phyloP scores from a whole-genome alignment of 1,140 invertebrate species.

The Brachionus calyciflorus region DNA sequence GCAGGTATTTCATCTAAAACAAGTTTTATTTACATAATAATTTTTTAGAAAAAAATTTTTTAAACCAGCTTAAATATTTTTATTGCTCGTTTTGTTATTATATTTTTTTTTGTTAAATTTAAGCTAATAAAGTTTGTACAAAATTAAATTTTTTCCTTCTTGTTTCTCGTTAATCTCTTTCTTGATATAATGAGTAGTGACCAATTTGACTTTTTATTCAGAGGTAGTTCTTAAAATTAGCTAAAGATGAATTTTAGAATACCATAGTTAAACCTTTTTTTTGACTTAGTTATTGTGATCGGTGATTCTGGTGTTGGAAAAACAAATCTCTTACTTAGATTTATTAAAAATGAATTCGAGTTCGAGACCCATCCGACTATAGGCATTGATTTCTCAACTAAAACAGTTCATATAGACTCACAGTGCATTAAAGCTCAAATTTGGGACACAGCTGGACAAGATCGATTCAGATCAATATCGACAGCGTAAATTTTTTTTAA shows the following conservation, averaged over 20 bases:
- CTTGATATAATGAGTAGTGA: too few species aligned
- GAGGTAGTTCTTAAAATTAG: not conserved
- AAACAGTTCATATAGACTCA: constrained; percentile 59
- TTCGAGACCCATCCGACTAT: constrained; percentile 99
- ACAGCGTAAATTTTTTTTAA: constrained; percentile 76
- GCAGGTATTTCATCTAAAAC: not conserved
- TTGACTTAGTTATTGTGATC: constrained; percentile 91
- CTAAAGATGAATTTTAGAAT: not conserved
- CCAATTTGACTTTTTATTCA: not conserved
- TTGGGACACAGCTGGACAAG: constrained; percentile 89
- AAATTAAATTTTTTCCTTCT: not conserved
- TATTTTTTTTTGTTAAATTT: not conserved
- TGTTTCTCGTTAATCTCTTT: too few species aligned
- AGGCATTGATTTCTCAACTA: constrained; percentile 98
- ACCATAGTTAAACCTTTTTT: not conserved
- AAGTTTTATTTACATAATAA: not conserved
- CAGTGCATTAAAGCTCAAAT: constrained; percentile 72
- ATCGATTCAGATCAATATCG: constrained; percentile 81
- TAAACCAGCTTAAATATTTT: not conserved
- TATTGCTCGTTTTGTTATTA: not conserved
- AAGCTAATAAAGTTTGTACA: not conserved
- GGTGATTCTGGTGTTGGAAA: constrained; percentile 99
- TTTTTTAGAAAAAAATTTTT: not conserved
- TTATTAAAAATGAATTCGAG: constrained; percentile 99
- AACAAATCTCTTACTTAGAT: constrained; percentile 95